These are phyloP conservation scores for Psococerastis gibbosa DNA, from an alignment of 2,888 invertebrate species.

Conservation along the genomic window DNA sequence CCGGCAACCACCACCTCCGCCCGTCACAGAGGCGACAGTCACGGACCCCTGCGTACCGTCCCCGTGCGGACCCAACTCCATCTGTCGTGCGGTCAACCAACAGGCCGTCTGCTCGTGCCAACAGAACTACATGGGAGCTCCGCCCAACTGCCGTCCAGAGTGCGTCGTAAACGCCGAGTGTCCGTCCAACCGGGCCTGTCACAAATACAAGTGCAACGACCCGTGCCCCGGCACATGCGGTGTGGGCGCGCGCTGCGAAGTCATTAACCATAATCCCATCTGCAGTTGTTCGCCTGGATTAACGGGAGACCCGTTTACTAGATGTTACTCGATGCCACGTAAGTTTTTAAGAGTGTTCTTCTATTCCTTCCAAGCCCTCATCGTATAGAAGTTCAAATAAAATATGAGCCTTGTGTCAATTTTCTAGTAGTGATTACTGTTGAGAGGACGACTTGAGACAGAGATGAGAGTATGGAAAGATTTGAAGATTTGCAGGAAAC, in stretches of 20 bases:
- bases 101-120: conserved; percentile 27
- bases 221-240: conserved; percentile 23
- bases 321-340: conserved; percentile 24
- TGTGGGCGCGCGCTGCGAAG: conserved; percentile 21
- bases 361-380: too few relatives aligned
- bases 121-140: conserved; percentile 47
- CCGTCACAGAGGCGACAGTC: conserved; percentile 20
- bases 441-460: too few relatives aligned
- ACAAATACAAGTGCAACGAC: conserved; percentile 23
- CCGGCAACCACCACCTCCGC: conserved; percentile 29
- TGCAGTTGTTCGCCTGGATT: conserved; percentile 23
- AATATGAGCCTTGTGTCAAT: too few relatives aligned
- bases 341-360: conserved; percentile 11
- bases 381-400: too few relatives aligned
- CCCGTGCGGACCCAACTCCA: conserved; percentile 62
- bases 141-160: conserved; percentile 32
- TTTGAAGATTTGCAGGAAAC: too few relatives aligned
- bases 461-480: too few relatives aligned
- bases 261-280: conserved; percentile 23
- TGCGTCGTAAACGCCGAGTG: conserved; percentile 24
- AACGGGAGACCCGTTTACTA: conserved; percentile 22
- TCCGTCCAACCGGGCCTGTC: conserved; percentile 22
- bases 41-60: conserved; percentile 32
- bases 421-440: too few relatives aligned
- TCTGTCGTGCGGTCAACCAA: conserved; percentile 41